These are phyloP conservation scores for Falco punctatus DNA, from an alignment of 2,113 vertebrate species.

Conservation along the genomic window DNA sequence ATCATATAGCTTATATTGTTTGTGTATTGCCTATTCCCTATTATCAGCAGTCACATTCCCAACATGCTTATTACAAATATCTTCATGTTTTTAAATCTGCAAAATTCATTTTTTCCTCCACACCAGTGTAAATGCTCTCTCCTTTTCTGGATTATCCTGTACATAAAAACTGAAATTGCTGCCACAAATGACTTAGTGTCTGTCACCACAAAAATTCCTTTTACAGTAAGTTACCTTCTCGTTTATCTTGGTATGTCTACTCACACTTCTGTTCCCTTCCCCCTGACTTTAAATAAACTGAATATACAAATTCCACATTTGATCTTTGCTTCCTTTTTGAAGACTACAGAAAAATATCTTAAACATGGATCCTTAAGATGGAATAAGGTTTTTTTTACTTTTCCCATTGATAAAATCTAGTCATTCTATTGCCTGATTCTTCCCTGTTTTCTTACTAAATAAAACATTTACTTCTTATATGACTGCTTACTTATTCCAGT, in stretches of 20 bases:
- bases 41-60: not conserved
- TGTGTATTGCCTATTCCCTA: not conserved
- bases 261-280: not conserved
- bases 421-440: not conserved
- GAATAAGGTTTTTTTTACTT: not conserved
- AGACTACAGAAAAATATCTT: not conserved
- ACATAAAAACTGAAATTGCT: not conserved
- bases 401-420: not conserved
- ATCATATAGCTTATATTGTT: not conserved
- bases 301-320: not conserved
- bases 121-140: not conserved
- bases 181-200: not conserved
- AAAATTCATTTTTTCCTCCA: not conserved
- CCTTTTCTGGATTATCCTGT: not conserved
- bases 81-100: not conserved
- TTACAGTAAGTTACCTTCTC: not conserved
- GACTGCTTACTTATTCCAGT: not conserved
- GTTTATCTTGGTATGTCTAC: not conserved
- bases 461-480: not conserved
- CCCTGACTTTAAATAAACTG: not conserved
- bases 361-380: not conserved
- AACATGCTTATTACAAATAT: not conserved
- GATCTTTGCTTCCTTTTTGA: not conserved
- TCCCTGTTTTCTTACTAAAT: not conserved
- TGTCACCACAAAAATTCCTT: not conserved